These are phyloP conservation scores for Melitaea cinxia DNA, from an alignment of 1,140 invertebrate genomes.

Conservation along the genomic window DNA sequence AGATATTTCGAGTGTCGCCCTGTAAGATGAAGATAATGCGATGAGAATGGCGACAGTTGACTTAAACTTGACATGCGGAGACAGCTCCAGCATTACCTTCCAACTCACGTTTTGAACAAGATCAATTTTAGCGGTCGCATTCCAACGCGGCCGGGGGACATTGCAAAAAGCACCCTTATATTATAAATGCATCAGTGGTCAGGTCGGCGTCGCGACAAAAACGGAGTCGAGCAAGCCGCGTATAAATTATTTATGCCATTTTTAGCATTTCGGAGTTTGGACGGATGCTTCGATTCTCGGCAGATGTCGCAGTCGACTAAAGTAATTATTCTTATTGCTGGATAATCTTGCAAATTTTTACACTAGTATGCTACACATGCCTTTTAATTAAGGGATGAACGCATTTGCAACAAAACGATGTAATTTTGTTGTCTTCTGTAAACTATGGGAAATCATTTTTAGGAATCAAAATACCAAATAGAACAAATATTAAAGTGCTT, in stretches of 20 bases:
- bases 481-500: background rate
- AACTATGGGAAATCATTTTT: background rate
- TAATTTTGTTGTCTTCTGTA: constrained; percentile 5
- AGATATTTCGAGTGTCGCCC: constrained; percentile 10
- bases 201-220: constrained; percentile 73
- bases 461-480: background rate
- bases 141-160: constrained; percentile 67
- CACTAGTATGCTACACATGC: constrained; percentile 29
- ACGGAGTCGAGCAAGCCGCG: constrained; percentile 62
- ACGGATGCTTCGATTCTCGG: constrained; percentile 41
- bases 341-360: constrained; percentile 35
- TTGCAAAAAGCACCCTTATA: constrained; percentile 80
- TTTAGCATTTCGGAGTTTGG: constrained; percentile 78
- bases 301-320: constrained; percentile 39
- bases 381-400: constrained; percentile 30
- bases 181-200: constrained; percentile 81
- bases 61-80: constrained; percentile 20
- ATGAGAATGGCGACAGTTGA: constrained; percentile 12
- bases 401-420: constrained; percentile 22
- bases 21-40: constrained; percentile 23
- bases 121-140: constrained; percentile 80
- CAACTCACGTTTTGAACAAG: constrained; percentile 76
- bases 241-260: constrained; percentile 81
- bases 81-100: constrained; percentile 56
- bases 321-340: constrained; percentile 23